These are phyloP conservation scores for Candoia aspera DNA, from an alignment of 2,113 vertebrate species.

Conservation along the genomic window DNA sequence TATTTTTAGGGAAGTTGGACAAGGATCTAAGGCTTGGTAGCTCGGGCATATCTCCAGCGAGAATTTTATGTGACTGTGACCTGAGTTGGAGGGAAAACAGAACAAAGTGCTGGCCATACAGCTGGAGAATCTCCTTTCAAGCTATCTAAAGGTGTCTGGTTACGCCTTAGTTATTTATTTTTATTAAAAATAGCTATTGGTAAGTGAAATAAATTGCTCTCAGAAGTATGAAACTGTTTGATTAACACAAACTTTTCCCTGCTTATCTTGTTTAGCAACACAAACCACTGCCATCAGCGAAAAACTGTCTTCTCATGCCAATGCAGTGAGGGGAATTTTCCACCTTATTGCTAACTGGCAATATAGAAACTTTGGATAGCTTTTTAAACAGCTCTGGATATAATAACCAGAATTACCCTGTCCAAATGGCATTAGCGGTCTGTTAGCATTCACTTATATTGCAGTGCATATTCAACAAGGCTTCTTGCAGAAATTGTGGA, in stretches of 20 bases:
- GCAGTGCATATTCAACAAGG: conserved; percentile 28
- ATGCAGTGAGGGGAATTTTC: conserved; percentile 72
- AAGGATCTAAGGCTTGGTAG: neutral
- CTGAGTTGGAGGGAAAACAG: conserved; percentile 26
- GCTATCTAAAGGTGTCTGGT: neutral
- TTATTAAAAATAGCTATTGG: conserved; percentile 5
- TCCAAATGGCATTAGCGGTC: conserved; percentile 71
- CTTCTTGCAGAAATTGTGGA: conserved; percentile 42
- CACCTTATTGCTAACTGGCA: conserved; percentile 72
- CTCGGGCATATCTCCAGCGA: neutral
- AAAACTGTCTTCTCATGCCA: conserved; percentile 48
- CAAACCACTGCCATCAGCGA: neutral
- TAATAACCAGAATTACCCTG: conserved; percentile 40
- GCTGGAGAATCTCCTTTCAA: neutral
- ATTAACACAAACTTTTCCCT: conserved; percentile 47
- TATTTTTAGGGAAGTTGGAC: neutral
- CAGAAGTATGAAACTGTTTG: conserved; percentile 9
- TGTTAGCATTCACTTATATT: conserved; percentile 63
- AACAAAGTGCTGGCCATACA: neutral
- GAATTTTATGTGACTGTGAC: conserved; percentile 20
- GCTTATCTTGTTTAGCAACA: conserved; percentile 43
- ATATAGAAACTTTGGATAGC: conserved; percentile 57
- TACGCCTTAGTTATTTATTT: neutral
- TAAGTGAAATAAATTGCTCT: conserved; percentile 10
- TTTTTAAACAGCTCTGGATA: conserved; percentile 64